Conservation (phyloP, 2,888 invertebrate species). For the Pemphredon lugubris region DNA sequence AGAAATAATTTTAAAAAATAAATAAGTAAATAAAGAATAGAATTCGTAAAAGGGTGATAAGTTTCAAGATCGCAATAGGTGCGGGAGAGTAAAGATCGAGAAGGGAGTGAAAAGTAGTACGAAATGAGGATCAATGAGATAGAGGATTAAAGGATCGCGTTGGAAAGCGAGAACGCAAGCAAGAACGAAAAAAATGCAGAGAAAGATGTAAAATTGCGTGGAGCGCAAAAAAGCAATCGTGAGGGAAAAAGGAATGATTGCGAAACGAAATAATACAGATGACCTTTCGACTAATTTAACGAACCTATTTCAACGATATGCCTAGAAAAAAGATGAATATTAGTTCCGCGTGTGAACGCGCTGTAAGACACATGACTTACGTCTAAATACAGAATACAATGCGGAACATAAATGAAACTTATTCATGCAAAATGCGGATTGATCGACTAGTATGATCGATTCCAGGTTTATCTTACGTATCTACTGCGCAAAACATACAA, state of each 20-base stretch:
- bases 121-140: slow-evolving; percentile 30
- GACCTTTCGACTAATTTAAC: slow-evolving; percentile 15
- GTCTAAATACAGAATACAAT: slow-evolving; percentile 24
- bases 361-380: slow-evolving; percentile 9
- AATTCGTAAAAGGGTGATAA: slow-evolving; percentile 14
- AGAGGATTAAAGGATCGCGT: slow-evolving; percentile 26
- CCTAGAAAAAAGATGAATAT: slow-evolving; percentile 26
- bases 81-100: slow-evolving; percentile 13
- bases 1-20: slow-evolving; percentile 7
- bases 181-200: slow-evolving; percentile 22
- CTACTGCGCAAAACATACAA: slow-evolving; percentile 36
- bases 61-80: slow-evolving; percentile 20
- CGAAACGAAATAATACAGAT: slow-evolving; percentile 16
- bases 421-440: slow-evolving; percentile 45
- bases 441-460: slow-evolving; percentile 21
- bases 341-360: slow-evolving; percentile 13
- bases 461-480: slow-evolving; percentile 20
- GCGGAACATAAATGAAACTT: slow-evolving; percentile 37
- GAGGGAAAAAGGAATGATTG: slow-evolving; percentile 12
- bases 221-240: slow-evolving; percentile 40
- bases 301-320: slow-evolving; percentile 28
- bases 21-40: slow-evolving; percentile 10
- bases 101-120: slow-evolving; percentile 10
- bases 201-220: slow-evolving; percentile 13
- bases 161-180: slow-evolving; percentile 36